Conservation (phyloP, 2,113 vertebrate genomes). For the Geococcyx californianus region DNA sequence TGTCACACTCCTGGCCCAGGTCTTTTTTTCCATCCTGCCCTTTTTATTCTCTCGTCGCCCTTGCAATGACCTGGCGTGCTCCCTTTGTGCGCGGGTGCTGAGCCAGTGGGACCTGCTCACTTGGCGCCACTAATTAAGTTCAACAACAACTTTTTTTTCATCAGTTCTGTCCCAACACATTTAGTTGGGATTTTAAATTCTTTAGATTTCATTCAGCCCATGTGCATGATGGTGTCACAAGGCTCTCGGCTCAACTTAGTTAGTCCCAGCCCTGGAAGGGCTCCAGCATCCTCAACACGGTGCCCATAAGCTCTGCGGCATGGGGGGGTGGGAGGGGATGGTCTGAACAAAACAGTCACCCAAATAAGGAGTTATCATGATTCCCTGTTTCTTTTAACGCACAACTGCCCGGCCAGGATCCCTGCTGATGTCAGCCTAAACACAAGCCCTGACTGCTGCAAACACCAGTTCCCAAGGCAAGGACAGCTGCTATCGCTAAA, state of each 20-base stretch:
- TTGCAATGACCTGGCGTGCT: conserved; percentile 17
- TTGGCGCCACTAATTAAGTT: background rate
- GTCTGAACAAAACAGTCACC: background rate
- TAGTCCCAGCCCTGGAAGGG: conserved; percentile 34
- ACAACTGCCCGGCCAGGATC: background rate
- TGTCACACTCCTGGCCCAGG: conserved; percentile 50
- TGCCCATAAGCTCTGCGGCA: background rate
- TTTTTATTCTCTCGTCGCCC: conserved; percentile 36
- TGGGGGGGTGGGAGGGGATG: background rate
- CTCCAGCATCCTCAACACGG: conserved; percentile 42
- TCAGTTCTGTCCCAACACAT: conserved; percentile 3
- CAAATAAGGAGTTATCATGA: conserved; percentile 32
- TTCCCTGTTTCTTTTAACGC: background rate
- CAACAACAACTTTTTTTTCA: conserved; percentile 16
- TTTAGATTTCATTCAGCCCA: conserved; percentile 51
- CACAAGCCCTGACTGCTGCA: background rate
- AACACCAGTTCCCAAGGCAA: background rate
- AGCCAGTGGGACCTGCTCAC: conserved; percentile 37
- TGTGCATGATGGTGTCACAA: conserved; percentile 22
- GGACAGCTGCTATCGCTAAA: accelerated
- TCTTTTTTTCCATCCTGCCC: conserved; percentile 52
- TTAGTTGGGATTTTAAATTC: conserved; percentile 54
- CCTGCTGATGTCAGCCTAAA: background rate
- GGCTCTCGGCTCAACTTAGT: background rate
- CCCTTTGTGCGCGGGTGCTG: conserved; percentile 23